These are phyloP conservation scores for Aptenodytes forsteri DNA, from an alignment of 2,113 vertebrate genomes.

Conservation along the genomic window DNA sequence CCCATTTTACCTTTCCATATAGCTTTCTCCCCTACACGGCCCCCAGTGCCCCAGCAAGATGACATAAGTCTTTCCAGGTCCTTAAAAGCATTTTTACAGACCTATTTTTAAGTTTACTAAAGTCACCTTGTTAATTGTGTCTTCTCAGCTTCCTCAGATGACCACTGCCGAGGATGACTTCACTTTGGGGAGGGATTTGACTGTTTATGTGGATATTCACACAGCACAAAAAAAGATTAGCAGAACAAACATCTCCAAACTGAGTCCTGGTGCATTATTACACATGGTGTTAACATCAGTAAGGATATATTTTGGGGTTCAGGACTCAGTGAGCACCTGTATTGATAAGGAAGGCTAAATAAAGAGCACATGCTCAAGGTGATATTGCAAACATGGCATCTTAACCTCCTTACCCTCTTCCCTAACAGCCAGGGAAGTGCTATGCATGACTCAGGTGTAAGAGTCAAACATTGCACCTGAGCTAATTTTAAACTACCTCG, in stretches of 20 bases:
- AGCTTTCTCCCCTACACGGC: neutral
- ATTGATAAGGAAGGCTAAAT: neutral
- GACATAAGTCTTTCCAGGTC: constrained; percentile 24
- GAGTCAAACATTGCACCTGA: neutral
- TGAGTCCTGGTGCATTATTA: neutral
- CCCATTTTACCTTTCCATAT: neutral
- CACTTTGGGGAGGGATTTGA: neutral
- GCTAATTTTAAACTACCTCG: neutral
- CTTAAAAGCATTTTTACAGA: constrained; percentile 32
- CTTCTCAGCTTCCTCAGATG: neutral
- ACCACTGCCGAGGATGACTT: neutral
- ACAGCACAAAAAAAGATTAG: neutral
- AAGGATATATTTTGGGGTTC: neutral
- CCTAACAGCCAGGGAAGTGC: neutral
- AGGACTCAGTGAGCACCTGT: neutral
- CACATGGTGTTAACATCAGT: neutral
- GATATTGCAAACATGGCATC: neutral
- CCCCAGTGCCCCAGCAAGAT: neutral
- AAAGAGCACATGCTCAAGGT: neutral
- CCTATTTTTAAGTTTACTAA: constrained; percentile 5
- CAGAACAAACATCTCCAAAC: neutral
- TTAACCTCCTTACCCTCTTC: neutral
- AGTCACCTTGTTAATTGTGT: constrained; percentile 40
- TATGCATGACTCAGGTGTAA: neutral
- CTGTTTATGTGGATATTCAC: neutral